A percentile compares a stretch with the other conserved stretches of the same genome.
Evolutionary conservation across 2,113 vertebrate genomes (phyloP).

Genomic region (Pachycephala philippinensis): DNA sequence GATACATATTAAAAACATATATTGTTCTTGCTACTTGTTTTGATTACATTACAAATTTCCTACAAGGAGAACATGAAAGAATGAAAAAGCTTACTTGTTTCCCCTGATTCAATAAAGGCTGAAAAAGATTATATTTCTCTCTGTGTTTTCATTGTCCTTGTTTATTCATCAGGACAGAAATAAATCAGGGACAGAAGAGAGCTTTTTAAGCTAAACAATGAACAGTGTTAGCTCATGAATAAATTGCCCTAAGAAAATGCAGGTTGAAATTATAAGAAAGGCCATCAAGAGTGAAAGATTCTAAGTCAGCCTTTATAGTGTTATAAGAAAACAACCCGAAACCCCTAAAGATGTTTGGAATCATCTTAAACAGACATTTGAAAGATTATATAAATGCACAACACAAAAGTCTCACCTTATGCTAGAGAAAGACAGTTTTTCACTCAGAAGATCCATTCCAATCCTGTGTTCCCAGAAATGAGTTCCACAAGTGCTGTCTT

Average conservation of each 20-base stretch:
- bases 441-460: not conserved
- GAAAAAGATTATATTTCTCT: not conserved
- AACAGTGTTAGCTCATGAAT: not conserved
- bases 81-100: not conserved
- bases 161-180: slow-evolving; percentile 19
- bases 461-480: not conserved
- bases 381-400: not conserved
- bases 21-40: not conserved
- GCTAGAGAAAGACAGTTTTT: not conserved
- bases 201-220: not conserved
- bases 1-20: not conserved
- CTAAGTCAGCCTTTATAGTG: not conserved
- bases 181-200: not conserved
- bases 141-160: not conserved
- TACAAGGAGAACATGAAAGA: not conserved
- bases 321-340: not conserved
- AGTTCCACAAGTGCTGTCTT: not conserved
- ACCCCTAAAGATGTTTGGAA: not conserved
- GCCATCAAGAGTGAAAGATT: not conserved
- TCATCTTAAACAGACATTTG: not conserved
- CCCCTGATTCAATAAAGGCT: not conserved
- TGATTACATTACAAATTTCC: slow-evolving; percentile 12
- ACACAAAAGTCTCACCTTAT: not conserved
- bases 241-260: not conserved
- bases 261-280: not conserved